These are phyloP conservation scores for Brachystomella parvula DNA, from an alignment of 1,140 invertebrate genomes.

Conservation along the genomic window DNA sequence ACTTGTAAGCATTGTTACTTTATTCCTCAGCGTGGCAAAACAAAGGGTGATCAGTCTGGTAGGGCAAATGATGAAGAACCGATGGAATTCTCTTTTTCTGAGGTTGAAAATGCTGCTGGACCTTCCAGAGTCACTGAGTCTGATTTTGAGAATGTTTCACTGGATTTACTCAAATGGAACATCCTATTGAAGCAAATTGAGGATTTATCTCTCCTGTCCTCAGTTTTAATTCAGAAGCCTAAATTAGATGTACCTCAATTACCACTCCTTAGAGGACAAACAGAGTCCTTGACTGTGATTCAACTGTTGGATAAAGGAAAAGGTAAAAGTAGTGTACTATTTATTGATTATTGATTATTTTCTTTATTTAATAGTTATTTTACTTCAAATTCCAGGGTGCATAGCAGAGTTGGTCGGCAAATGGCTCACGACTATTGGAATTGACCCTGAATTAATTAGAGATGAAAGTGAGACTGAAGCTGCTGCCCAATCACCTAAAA, in stretches of 20 bases:
- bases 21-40: too few relatives aligned
- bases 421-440: conserved; percentile 63
- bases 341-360: conserved; percentile 3
- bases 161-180: conserved; percentile 76
- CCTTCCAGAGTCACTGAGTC: background rate
- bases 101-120: background rate
- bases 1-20: background rate
- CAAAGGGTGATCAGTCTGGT: too few relatives aligned
- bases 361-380: background rate
- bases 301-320: conserved; percentile 67
- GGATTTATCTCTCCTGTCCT: conserved; percentile 68
- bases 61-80: background rate
- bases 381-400: conserved; percentile 47
- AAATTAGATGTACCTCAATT: conserved; percentile 46
- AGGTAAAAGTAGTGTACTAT: conserved; percentile 50
- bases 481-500: too few relatives aligned
- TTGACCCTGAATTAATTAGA: conserved; percentile 52
- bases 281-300: conserved; percentile 61
- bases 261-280: conserved; percentile 48
- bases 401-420: conserved; percentile 72
- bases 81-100: background rate
- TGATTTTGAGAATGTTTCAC: conserved; percentile 74
- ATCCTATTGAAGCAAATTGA: conserved; percentile 78
- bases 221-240: conserved; percentile 51
- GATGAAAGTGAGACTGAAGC: conserved; percentile 38